Evolutionary conservation across 2,797 vertebrate genomes (phyloP).

Genomic region (Enteromius paludinosus): DNA sequence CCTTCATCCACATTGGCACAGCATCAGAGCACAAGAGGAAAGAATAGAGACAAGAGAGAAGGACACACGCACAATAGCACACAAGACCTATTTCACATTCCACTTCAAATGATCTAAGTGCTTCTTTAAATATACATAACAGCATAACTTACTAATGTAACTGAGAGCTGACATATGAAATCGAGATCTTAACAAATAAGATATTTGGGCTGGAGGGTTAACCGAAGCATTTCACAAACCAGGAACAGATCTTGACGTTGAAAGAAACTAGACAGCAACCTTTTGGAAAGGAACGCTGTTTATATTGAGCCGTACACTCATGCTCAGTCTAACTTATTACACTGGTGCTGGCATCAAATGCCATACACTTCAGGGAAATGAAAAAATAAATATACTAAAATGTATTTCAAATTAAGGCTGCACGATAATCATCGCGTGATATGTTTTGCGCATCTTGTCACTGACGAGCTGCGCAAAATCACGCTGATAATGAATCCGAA

Average conservation of each 20-base stretch:
- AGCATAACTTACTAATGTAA: not conserved
- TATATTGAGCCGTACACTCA: not conserved
- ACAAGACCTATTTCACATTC: constrained; percentile 19
- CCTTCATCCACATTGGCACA: constrained; percentile 53
- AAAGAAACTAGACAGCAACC: constrained; percentile 11
- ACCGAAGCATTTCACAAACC: not conserved
- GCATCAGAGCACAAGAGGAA: constrained; percentile 34
- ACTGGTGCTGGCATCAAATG: constrained; percentile 7
- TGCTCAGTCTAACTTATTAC: not conserved
- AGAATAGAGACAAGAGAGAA: constrained; percentile 32
- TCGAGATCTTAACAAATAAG: not conserved
- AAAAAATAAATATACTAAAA: not conserved
- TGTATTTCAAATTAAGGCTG: not conserved
- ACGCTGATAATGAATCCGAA: no score
- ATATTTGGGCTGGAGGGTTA: not conserved
- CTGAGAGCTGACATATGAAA: constrained; percentile 9
- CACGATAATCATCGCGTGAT: no score
- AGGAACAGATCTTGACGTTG: not conserved
- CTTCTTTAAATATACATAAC: constrained; percentile 5
- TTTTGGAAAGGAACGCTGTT: constrained; percentile 5
- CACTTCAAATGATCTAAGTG: constrained; percentile 21
- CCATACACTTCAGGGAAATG: not conserved
- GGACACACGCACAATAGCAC: constrained; percentile 4
- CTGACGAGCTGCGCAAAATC: no score
- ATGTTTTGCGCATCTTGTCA: no score